Percentiles rank a stretch among this genome's conserved stretches.
Conservation (phyloP, 2,888 invertebrate genomes). For the Caenorhabditis auriculariae region DNA sequence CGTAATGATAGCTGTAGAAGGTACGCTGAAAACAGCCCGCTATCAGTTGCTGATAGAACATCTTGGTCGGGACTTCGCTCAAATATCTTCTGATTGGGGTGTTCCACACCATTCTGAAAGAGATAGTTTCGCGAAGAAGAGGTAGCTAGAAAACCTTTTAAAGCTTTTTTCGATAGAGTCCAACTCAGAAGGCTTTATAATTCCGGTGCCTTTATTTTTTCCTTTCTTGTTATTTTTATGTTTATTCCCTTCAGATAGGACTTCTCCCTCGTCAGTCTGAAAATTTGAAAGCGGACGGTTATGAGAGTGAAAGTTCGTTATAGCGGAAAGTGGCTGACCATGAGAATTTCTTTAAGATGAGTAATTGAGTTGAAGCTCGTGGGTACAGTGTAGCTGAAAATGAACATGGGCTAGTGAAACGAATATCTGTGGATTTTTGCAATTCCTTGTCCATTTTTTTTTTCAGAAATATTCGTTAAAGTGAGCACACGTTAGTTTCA, state of each 20-base stretch:
- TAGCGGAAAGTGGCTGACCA: conserved; percentile 3
- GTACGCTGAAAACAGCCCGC: conserved; percentile 16
- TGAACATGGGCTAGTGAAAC: background rate
- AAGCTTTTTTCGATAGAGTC: background rate
- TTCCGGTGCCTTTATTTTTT: too few relatives aligned
- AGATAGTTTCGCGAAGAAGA: too few relatives aligned
- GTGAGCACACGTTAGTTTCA: too few relatives aligned
- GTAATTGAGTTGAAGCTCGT: conserved; percentile 21
- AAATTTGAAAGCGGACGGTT: background rate
- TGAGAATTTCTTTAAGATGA: conserved; percentile 22
- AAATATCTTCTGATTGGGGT: conserved; percentile 10
- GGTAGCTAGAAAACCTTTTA: background rate
- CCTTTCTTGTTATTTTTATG: background rate
- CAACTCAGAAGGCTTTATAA: background rate
- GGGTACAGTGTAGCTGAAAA: conserved; percentile 3
- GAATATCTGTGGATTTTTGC: background rate
- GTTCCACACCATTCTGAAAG: conserved; percentile 31
- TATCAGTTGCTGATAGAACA: conserved; percentile 15
- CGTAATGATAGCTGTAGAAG: conserved; percentile 13
- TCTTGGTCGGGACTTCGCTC: conserved; percentile 8
- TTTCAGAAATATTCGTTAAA: too few relatives aligned
- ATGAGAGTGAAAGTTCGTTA: background rate
- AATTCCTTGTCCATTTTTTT: conserved; percentile 3
- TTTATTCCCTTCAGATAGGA: background rate
- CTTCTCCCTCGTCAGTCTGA: background rate